Evolutionary conservation across 2,888 invertebrate genomes (phyloP), one percentile per base, ranked within the genome.

Genomic region (Macaria notata): DNA sequence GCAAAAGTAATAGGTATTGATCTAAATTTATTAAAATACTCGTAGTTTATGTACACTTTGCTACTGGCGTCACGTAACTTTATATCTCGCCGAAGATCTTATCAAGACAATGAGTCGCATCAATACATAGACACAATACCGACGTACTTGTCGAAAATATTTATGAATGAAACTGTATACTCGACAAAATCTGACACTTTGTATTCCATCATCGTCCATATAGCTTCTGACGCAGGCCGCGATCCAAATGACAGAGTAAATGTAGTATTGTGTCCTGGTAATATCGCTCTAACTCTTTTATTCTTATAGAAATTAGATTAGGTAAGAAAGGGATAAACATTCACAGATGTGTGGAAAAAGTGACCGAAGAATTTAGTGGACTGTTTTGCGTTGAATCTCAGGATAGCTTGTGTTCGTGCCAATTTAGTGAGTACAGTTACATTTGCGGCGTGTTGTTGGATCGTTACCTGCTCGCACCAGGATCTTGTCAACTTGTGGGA

Each of bases 371-470:
- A n/a, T 41, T 36, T n/a, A 4, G 36, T 50, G 36, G 5, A 39
- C 29, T 36, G 7, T 54, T 46, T 45, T 54, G 43, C 36, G 49
- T 54, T 19, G 46, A 36, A 8, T 31, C 49, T 56, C 8, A 46
- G 41, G 45, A 42, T 33, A 31, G 38, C 41, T 9, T 49, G 46
- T 44, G 7, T 46, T 42, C 31, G 46, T 58, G 57, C 49, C 57
- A 58, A 54, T 50, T 58, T 9, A 31, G 9, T 9, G 19, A 49
- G 45, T 59, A 59, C 59, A 45, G 59, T 55, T 59, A 59, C 46
- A n/a, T 52, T 31, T 55, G 38, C 46, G 39, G n/a, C 46, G 38
- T 39, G 29, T 30, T 33, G 45, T 51, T 42, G 45, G 52, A 36
- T 57, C 49, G 48, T 39, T 49, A 58, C 57, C 19, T 19, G 19